Evolutionary conservation across 1,140 invertebrate genomes (phyloP).

Genomic region (Monochamus saltuarius): DNA sequence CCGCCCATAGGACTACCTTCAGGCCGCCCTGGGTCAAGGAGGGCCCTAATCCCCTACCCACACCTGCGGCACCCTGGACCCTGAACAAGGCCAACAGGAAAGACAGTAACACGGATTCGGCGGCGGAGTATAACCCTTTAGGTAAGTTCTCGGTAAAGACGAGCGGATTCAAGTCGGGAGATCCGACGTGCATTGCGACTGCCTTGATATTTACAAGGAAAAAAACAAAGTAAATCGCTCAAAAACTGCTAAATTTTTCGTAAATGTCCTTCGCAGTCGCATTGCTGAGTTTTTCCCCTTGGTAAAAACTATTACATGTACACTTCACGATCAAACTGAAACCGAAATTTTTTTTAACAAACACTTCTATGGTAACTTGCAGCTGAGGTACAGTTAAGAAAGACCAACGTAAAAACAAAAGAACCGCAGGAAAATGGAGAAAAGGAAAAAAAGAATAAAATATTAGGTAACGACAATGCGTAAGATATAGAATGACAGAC

Average conservation of each 20-base stretch:
- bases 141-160: constrained; percentile 28
- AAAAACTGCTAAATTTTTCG: no score
- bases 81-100: constrained; percentile 50
- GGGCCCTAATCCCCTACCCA: constrained; percentile 58
- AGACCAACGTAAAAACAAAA: constrained; percentile 30
- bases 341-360: no score
- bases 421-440: constrained; percentile 25
- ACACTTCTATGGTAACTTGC: constrained; percentile 10
- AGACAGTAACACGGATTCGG: constrained; percentile 36
- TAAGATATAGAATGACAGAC: background rate
- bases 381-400: constrained; percentile 38
- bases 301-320: no score
- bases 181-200: background rate
- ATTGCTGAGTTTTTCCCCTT: no score
- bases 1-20: constrained; percentile 61
- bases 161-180: background rate
- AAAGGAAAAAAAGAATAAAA: constrained; percentile 36
- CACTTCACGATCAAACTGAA: no score
- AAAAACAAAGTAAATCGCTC: no score
- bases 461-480: constrained; percentile 27
- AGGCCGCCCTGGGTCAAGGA: constrained; percentile 82
- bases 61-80: constrained; percentile 65
- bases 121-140: constrained; percentile 50
- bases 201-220: no score
- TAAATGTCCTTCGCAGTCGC: no score